Evolutionary conservation across 2,113 vertebrate species (phyloP).

Genomic region (Coregonus clupeaformis): DNA sequence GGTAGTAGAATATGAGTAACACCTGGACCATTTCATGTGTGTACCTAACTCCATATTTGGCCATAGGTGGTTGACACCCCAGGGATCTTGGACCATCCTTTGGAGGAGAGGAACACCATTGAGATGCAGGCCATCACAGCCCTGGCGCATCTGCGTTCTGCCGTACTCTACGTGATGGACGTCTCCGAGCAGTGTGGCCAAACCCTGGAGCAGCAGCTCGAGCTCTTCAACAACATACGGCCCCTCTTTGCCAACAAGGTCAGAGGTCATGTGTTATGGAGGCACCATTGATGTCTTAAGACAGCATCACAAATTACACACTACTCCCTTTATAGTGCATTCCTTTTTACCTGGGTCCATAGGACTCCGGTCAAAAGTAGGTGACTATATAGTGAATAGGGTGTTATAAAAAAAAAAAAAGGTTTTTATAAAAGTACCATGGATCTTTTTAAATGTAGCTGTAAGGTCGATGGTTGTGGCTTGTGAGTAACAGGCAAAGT

Average conservation of each 20-base stretch:
- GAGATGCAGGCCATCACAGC: constrained; percentile 99
- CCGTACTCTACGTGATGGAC: constrained; percentile 91
- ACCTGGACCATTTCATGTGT: background rate
- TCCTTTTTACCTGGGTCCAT: too few relatives aligned
- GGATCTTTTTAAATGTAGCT: too few relatives aligned
- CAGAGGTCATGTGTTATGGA: background rate
- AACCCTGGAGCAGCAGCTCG: constrained; percentile 83
- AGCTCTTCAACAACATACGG: constrained; percentile 89
- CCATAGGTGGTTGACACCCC: constrained; percentile 95
- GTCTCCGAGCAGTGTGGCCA: constrained; percentile 95
- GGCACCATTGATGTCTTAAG: too few relatives aligned
- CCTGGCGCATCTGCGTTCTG: constrained; percentile 89
- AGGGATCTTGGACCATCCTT: constrained; percentile 94
- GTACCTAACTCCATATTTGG: background rate
- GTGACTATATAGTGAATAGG: too few relatives aligned
- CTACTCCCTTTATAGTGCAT: background rate
- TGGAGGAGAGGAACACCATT: constrained; percentile 98
- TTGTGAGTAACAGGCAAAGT: too few relatives aligned
- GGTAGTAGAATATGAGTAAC: background rate
- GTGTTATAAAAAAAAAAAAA: too few relatives aligned
- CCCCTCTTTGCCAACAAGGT: constrained; percentile 96
- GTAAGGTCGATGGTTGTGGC: too few relatives aligned
- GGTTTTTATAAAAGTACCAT: too few relatives aligned
- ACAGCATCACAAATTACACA: too few relatives aligned
- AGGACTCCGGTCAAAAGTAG: too few relatives aligned